Evolutionary conservation across 2,888 invertebrate genomes (phyloP).

Genomic region (Bursaphelenchus okinawaensis): DNA sequence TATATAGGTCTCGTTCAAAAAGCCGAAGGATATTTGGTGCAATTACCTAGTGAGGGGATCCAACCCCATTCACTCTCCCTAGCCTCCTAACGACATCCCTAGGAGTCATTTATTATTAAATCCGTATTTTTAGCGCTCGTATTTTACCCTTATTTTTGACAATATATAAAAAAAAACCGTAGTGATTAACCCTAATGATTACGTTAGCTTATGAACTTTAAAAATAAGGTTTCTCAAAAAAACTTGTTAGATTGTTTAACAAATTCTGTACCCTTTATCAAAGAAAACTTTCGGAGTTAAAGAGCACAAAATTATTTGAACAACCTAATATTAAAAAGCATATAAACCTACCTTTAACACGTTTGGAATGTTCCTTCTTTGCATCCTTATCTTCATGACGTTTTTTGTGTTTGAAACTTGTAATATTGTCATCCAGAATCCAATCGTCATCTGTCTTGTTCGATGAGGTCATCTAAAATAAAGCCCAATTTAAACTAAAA

Average conservation of each 20-base stretch:
- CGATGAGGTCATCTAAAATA: slow-evolving; percentile 19
- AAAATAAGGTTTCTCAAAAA: not conserved
- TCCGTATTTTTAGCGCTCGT: slow-evolving; percentile 1
- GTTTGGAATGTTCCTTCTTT: slow-evolving; percentile 26
- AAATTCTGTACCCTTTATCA: not conserved
- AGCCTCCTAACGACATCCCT: too few relatives aligned
- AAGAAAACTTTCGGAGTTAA: too few relatives aligned
- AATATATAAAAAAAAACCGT: too few relatives aligned
- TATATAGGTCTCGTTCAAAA: too few relatives aligned
- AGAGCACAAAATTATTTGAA: too few relatives aligned
- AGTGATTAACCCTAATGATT: not conserved
- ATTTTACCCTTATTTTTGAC: slow-evolving; percentile 6
- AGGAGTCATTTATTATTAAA: not conserved
- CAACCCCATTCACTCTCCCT: too few relatives aligned
- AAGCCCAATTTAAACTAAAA: not conserved
- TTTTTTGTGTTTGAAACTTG: slow-evolving; percentile 22
- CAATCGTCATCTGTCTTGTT: slow-evolving; percentile 42
- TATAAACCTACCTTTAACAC: slow-evolving; percentile 37
- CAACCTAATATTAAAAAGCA: too few relatives aligned
- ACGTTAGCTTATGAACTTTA: not conserved
- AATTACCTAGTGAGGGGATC: too few relatives aligned
- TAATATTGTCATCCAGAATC: slow-evolving; percentile 47
- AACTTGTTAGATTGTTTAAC: not conserved
- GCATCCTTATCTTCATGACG: slow-evolving; percentile 45
- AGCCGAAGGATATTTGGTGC: too few relatives aligned